Conservation (phyloP, 1,140 invertebrate genomes). For the Lepidurus couesii region DNA sequence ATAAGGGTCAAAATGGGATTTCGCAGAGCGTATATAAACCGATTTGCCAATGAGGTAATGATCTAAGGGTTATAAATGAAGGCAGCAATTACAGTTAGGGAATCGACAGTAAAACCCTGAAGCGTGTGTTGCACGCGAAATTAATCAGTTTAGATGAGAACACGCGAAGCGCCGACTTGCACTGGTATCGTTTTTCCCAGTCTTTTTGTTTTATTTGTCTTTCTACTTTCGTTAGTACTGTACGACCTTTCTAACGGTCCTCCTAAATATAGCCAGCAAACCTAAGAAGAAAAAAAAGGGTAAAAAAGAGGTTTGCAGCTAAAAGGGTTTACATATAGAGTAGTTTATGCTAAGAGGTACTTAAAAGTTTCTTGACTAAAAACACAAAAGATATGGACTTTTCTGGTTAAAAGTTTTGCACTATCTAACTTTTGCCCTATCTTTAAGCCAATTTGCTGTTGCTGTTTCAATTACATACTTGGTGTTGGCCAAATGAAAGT, state of each 20-base stretch:
- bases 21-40: neutral
- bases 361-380: no score
- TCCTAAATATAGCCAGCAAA: neutral
- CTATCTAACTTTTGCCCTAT: no score
- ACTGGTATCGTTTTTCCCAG: neutral
- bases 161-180: conserved; percentile 2
- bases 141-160: neutral
- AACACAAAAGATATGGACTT: no score
- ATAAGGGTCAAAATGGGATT: neutral
- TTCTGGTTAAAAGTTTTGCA: no score
- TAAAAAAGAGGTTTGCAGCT: conserved; percentile 26
- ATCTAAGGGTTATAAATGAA: neutral
- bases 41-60: neutral
- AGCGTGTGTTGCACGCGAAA: neutral
- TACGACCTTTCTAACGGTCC: neutral
- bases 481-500: no score
- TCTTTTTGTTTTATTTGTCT: neutral
- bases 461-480: no score
- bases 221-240: neutral
- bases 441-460: no score
- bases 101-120: neutral
- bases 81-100: conserved; percentile 2
- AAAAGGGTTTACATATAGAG: neutral
- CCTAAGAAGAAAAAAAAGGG: neutral
- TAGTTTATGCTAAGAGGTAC: no score